Conservation (phyloP, 2,113 vertebrate genomes). For the Arizona elegans region DNA sequence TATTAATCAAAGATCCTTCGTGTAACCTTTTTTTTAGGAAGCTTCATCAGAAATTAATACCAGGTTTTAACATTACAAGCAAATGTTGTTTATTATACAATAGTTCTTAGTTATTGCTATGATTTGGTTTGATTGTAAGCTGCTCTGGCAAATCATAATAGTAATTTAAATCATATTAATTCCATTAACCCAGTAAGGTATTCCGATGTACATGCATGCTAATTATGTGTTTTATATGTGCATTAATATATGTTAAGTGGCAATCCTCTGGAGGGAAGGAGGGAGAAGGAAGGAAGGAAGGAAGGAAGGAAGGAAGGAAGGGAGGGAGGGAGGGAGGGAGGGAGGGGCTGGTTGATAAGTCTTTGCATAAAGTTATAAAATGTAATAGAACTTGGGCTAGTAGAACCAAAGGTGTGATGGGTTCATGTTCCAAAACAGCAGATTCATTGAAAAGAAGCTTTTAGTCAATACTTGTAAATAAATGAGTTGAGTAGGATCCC, state of each 20-base stretch:
- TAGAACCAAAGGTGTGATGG: background rate
- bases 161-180: background rate
- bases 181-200: background rate
- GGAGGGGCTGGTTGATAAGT: background rate
- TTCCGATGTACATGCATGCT: background rate
- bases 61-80: background rate
- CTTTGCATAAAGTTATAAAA: background rate
- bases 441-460: background rate
- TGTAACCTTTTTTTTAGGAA: background rate
- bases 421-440: background rate
- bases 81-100: background rate
- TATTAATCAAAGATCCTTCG: background rate
- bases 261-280: background rate
- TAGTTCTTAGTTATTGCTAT: background rate
- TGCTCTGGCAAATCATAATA: background rate
- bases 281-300: background rate
- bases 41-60: background rate
- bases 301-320: rapidly evolving
- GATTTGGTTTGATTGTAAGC: background rate
- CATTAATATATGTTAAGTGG: background rate
- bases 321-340: background rate
- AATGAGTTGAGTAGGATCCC: background rate
- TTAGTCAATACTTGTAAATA: background rate
- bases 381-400: background rate
- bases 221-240: background rate